Conservation (phyloP, 2,113 vertebrate genomes). For the Saccopteryx bilineata region DNA sequence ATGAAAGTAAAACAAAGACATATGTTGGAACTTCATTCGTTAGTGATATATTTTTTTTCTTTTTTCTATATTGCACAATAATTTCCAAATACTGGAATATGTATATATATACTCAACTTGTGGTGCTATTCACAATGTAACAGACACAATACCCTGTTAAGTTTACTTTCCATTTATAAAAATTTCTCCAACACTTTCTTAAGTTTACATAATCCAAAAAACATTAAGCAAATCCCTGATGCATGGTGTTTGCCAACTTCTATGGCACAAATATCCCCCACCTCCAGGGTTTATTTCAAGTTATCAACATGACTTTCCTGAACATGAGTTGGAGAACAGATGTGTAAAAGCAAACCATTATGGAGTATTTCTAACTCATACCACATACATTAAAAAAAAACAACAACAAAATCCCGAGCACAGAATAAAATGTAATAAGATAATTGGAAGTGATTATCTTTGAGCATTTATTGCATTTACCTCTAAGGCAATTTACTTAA, state of each 20-base stretch:
- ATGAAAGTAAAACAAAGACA: background rate
- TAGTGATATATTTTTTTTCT: background rate
- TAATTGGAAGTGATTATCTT: conserved; percentile 1
- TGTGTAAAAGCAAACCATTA: background rate
- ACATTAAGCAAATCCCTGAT: background rate
- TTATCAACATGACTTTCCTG: background rate
- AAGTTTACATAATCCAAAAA: background rate
- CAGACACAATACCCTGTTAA: background rate
- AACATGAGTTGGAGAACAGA: background rate
- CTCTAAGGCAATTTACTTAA: background rate
- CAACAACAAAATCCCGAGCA: background rate
- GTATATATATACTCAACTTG: background rate
- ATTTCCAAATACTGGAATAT: background rate
- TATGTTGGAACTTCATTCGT: background rate
- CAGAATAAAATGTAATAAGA: background rate
- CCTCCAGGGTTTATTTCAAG: background rate
- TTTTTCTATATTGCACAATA: background rate
- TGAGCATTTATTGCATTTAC: background rate
- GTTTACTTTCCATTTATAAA: background rate
- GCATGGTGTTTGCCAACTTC: background rate
- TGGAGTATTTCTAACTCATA: background rate
- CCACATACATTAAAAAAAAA: background rate
- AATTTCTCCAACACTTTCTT: background rate
- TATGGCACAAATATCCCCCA: background rate
- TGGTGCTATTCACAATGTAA: background rate